These are phyloP conservation scores for Luehdorfia chinensis DNA, from an alignment of 1,140 invertebrate genomes.

Conservation along the genomic window DNA sequence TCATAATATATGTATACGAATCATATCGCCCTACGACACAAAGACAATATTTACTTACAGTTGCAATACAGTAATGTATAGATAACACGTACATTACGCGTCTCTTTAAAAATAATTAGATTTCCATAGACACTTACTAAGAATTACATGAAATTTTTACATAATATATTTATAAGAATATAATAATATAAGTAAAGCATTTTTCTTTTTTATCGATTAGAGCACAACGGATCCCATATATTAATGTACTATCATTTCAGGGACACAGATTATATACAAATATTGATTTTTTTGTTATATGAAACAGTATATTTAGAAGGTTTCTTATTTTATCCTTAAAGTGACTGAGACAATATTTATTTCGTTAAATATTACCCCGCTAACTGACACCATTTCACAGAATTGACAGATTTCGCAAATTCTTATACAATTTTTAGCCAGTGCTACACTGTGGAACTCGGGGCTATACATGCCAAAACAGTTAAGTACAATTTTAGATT, in stretches of 20 bases:
- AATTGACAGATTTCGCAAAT: constrained; percentile 69
- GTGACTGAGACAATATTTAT: constrained; percentile 50
- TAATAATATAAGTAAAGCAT: constrained; percentile 75
- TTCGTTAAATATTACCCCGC: constrained; percentile 45
- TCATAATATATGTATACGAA: constrained; percentile 46
- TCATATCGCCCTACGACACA: constrained; percentile 61
- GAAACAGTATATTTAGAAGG: constrained; percentile 60
- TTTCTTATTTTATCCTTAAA: constrained; percentile 54
- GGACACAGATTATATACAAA: constrained; percentile 68
- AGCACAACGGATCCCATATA: constrained; percentile 65
- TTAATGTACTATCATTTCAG: constrained; percentile 41
- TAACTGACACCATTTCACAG: constrained; percentile 66
- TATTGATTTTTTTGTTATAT: constrained; percentile 59
- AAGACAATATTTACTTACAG: constrained; percentile 51
- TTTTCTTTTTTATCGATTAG: constrained; percentile 60
- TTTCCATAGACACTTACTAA: constrained; percentile 72
- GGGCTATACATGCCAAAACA: constrained; percentile 3
- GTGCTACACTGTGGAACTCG: constrained; percentile 43
- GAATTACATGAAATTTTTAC: constrained; percentile 67
- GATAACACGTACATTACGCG: too few species aligned
- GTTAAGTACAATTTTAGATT: constrained; percentile 11
- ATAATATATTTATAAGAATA: constrained; percentile 77
- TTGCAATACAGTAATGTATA: too few species aligned
- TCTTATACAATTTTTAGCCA: constrained; percentile 51
- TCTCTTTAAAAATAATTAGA: constrained; percentile 63